phyloP scores from a whole-genome alignment of 1,140 invertebrate genomes.

The Nomia melanderi region DNA sequence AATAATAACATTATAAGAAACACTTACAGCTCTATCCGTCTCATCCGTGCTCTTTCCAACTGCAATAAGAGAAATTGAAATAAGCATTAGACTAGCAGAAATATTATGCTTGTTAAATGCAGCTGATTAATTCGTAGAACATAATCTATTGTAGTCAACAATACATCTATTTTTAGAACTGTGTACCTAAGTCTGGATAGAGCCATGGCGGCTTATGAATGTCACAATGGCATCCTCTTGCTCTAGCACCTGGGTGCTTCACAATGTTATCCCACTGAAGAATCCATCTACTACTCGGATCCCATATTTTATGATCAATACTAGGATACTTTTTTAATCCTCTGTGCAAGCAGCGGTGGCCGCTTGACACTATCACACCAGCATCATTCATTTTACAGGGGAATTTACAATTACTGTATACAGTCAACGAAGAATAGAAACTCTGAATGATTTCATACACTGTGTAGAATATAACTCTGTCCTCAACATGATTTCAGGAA shows the following conservation, averaged over 20 bases:
- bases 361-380: slow-evolving; percentile 60
- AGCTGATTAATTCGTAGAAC: background rate
- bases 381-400: slow-evolving; percentile 65
- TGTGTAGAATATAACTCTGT: background rate
- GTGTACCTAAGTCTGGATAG: slow-evolving; percentile 76
- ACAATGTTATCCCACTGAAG: slow-evolving; percentile 83
- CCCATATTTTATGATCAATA: slow-evolving; percentile 81
- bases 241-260: slow-evolving; percentile 79
- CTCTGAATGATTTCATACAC: background rate
- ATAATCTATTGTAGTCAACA: background rate
- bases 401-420: background rate
- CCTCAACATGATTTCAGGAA: background rate
- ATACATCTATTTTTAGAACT: background rate
- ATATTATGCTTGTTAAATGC: background rate
- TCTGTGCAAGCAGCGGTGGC: slow-evolving; percentile 74
- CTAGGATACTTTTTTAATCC: slow-evolving; percentile 77
- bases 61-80: slow-evolving; percentile 60
- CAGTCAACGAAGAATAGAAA: background rate
- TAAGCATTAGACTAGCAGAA: background rate
- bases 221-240: slow-evolving; percentile 79
- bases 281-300: slow-evolving; percentile 81
- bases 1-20: background rate
- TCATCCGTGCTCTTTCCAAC: slow-evolving; percentile 75
- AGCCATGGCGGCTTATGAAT: slow-evolving; percentile 78
- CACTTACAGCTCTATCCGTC: slow-evolving; percentile 75